phyloP scores from a whole-genome alignment of 2,888 invertebrate species.

The Torymus aiolomorphi region DNA sequence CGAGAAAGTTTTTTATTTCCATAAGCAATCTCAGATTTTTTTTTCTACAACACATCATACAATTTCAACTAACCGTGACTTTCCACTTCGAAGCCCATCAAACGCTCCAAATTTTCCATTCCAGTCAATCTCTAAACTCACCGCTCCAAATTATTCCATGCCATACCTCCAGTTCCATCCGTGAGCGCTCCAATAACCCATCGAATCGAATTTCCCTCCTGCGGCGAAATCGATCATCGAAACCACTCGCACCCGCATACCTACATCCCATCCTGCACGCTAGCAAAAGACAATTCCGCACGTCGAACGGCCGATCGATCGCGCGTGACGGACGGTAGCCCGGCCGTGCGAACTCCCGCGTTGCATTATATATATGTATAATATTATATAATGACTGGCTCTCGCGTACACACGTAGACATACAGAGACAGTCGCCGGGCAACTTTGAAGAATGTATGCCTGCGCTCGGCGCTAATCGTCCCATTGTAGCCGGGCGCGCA shows the following conservation, averaged over 20 bases:
- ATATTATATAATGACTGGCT: slow-evolving; percentile 29
- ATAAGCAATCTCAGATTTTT: no score
- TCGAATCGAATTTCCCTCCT: background rate
- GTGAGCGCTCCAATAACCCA: background rate
- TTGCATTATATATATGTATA: no score
- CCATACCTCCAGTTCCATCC: no score
- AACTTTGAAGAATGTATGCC: slow-evolving; percentile 14
- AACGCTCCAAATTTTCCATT: no score
- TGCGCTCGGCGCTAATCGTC: slow-evolving; percentile 64
- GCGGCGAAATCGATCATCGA: background rate
- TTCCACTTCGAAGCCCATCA: no score
- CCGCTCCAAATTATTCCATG: no score
- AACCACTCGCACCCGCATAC: background rate
- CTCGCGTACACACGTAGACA: background rate
- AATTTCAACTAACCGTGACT: no score
- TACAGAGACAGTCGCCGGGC: no score
- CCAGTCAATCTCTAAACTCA: no score
- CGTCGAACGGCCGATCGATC: slow-evolving; percentile 3
- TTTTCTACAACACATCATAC: no score
- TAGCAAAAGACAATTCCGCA: background rate
- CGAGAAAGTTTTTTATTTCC: no score
- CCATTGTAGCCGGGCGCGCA: slow-evolving; percentile 61
- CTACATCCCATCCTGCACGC: background rate
- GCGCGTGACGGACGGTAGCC: slow-evolving; percentile 19
- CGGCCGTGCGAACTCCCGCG: background rate